These are phyloP conservation scores for Chrysodeixis includens DNA, from an alignment of 2,888 invertebrate genomes.

Conservation along the genomic window DNA sequence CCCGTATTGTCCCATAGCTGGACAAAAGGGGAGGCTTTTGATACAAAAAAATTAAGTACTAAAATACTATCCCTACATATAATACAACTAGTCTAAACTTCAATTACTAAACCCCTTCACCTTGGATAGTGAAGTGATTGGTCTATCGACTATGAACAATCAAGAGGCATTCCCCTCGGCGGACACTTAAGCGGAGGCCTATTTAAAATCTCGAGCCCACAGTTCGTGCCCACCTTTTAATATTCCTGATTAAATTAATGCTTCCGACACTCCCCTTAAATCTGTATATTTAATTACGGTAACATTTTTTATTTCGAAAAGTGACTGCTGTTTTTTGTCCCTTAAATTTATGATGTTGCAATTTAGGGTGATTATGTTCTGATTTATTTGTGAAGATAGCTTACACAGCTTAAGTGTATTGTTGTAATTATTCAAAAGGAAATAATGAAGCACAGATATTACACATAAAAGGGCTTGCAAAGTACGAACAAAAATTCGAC, in stretches of 20 bases:
- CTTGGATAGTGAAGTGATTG: slow-evolving; percentile 42
- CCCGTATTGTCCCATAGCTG: too few relatives aligned
- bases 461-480: too few relatives aligned
- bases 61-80: neutral
- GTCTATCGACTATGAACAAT: slow-evolving; percentile 41
- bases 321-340: slow-evolving; percentile 21
- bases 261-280: slow-evolving; percentile 37
- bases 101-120: neutral
- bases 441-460: too few relatives aligned
- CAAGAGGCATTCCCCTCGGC: slow-evolving; percentile 33
- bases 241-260: slow-evolving; percentile 57
- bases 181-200: slow-evolving; percentile 43
- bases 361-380: neutral
- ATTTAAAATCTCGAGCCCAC: slow-evolving; percentile 53
- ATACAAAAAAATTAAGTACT: too few relatives aligned
- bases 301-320: slow-evolving; percentile 29
- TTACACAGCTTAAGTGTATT: neutral
- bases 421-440: too few relatives aligned
- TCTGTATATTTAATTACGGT: slow-evolving; percentile 48
- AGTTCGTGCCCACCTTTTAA: slow-evolving; percentile 56
- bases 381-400: neutral
- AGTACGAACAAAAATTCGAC: too few relatives aligned
- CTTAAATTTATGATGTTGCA: slow-evolving; percentile 16
- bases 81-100: neutral
- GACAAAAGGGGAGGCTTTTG: too few relatives aligned